Conservation (phyloP, 2,797 vertebrate species). For the Xyrichtys novacula region DNA sequence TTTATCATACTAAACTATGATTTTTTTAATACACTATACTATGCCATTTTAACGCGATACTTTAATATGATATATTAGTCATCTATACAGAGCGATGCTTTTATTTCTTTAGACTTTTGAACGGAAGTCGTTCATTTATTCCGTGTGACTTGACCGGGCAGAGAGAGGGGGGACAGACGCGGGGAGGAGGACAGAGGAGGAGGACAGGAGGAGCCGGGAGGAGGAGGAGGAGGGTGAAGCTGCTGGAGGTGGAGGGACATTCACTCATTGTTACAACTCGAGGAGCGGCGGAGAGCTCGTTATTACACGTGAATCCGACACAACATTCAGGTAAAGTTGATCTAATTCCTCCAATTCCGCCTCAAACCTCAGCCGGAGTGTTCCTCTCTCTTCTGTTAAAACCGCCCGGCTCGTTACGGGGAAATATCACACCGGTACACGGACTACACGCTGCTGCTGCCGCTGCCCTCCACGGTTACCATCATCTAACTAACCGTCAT, state of each 20-base stretch:
- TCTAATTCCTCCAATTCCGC: background rate
- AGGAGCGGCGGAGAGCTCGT: conserved; percentile 53
- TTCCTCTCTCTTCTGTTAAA: background rate
- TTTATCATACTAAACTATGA: too few species aligned
- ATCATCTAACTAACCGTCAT: conserved; percentile 64
- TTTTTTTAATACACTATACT: too few species aligned
- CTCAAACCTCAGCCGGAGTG: background rate
- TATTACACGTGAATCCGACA: conserved; percentile 49
- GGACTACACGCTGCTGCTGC: conserved; percentile 6
- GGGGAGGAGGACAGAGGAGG: conserved; percentile 12
- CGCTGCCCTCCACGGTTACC: conserved; percentile 26
- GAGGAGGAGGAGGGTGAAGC: conserved; percentile 30
- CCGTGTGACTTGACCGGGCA: background rate
- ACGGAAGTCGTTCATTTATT: conserved; percentile 24
- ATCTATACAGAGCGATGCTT: conserved; percentile 27
- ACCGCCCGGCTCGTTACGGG: conserved; percentile 11
- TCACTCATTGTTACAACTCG: conserved; percentile 77
- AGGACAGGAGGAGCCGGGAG: conserved; percentile 43
- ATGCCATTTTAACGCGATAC: too few species aligned
- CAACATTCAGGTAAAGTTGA: conserved; percentile 66
- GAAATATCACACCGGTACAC: conserved; percentile 24
- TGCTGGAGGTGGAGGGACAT: conserved; percentile 42
- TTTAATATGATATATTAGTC: too few species aligned
- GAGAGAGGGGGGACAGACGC: conserved; percentile 4
- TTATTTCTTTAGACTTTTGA: conserved; percentile 39